phyloP scores from a whole-genome alignment of 2,113 vertebrate genomes.

The Okapia johnstoni region DNA sequence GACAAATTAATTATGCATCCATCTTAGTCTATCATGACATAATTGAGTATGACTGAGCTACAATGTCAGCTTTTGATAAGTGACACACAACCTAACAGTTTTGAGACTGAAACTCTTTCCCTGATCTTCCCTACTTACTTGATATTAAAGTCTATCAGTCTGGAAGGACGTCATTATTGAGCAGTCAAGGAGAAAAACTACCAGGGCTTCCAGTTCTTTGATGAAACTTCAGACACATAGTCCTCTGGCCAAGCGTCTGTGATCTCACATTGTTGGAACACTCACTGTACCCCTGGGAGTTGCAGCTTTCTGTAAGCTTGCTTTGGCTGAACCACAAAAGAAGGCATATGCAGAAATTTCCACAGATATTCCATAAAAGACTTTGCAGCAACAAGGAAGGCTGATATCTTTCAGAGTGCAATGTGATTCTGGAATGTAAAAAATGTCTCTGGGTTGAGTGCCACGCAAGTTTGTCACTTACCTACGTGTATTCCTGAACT shows the following conservation, averaged over 20 bases:
- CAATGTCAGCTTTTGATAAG: neutral
- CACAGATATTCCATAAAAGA: neutral
- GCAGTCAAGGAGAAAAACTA: neutral
- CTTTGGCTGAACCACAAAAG: neutral
- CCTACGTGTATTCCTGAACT: neutral
- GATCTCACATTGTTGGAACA: neutral
- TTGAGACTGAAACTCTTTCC: neutral
- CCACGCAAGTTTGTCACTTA: neutral
- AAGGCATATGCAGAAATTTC: neutral
- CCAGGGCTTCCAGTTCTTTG: neutral
- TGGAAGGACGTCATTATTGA: neutral
- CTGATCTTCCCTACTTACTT: neutral
- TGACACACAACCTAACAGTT: neutral
- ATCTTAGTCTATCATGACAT: neutral
- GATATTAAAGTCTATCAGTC: neutral
- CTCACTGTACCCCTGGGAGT: neutral
- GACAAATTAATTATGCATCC: neutral
- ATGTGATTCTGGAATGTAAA: neutral
- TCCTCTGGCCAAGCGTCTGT: neutral
- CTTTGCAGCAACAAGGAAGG: neutral
- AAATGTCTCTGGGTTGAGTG: neutral
- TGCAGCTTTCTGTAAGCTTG: neutral
- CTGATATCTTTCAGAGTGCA: neutral
- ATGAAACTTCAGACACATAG: neutral
- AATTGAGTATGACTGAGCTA: neutral